These are phyloP conservation scores for Procambarus clarkii DNA, from an alignment of 1,140 invertebrate genomes.

Conservation along the genomic window DNA sequence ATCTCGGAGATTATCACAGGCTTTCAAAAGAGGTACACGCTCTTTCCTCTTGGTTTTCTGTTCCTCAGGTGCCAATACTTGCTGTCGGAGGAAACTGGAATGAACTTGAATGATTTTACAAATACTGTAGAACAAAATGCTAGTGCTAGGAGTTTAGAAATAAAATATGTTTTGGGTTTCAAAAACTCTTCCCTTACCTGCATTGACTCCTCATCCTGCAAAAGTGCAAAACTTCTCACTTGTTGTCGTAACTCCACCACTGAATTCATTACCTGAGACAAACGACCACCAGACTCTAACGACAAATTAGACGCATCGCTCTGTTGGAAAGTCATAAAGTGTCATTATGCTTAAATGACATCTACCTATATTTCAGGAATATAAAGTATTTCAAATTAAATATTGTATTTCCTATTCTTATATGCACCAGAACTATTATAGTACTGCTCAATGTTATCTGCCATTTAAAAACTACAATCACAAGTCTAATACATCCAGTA, in stretches of 20 bases:
- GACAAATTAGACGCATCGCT: constrained; percentile 38
- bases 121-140: background rate
- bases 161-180: background rate
- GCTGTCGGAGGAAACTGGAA: constrained; percentile 78
- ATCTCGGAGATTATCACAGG: constrained; percentile 84
- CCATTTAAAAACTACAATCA: too few species aligned
- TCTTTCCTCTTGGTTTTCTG: constrained; percentile 72
- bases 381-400: background rate
- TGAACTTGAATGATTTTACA: background rate
- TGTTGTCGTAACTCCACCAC: constrained; percentile 27
- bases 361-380: background rate
- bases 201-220: constrained; percentile 12
- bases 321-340: background rate
- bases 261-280: constrained; percentile 42
- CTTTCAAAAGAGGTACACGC: constrained; percentile 80
- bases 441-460: too few species aligned
- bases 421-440: too few species aligned
- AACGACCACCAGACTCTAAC: constrained; percentile 38
- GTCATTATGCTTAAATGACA: background rate
- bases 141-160: background rate
- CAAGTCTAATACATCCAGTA: background rate
- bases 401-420: background rate
- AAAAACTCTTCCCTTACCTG: background rate
- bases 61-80: constrained; percentile 76
- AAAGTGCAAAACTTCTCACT: constrained; percentile 27